Conservation (phyloP, 2,888 invertebrate species). For the Branchellion lobata region DNA sequence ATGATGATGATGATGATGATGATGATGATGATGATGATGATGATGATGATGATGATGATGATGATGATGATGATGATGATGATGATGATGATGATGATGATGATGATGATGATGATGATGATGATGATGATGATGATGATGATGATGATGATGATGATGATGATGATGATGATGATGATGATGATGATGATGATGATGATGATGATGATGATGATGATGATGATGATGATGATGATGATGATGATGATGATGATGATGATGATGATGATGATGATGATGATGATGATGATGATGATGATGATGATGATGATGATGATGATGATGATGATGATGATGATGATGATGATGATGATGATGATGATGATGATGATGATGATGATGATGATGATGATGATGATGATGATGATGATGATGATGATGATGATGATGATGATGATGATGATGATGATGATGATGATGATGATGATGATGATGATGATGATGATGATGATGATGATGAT, state of each 20-base stretch:
- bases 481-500: not conserved
- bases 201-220: not conserved
- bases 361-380: slow-evolving; percentile 26
- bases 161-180: not conserved
- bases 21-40: slow-evolving; percentile 30
- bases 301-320: not conserved
- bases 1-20: slow-evolving; percentile 25
- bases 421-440: slow-evolving; percentile 25
- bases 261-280: not conserved
- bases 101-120: not conserved
- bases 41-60: slow-evolving; percentile 8
- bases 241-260: not conserved
- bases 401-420: slow-evolving; percentile 26
- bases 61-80: slow-evolving; percentile 5
- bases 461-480: slow-evolving; percentile 15
- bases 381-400: slow-evolving; percentile 16
- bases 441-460: slow-evolving; percentile 29
- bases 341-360: not conserved
- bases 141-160: not conserved
- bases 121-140: not conserved
- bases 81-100: slow-evolving; percentile 13
- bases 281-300: not conserved
- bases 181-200: not conserved
- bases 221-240: not conserved
- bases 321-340: not conserved